Conservation (phyloP, 2,797 vertebrate genomes). For the Acanthurus lineatus region DNA sequence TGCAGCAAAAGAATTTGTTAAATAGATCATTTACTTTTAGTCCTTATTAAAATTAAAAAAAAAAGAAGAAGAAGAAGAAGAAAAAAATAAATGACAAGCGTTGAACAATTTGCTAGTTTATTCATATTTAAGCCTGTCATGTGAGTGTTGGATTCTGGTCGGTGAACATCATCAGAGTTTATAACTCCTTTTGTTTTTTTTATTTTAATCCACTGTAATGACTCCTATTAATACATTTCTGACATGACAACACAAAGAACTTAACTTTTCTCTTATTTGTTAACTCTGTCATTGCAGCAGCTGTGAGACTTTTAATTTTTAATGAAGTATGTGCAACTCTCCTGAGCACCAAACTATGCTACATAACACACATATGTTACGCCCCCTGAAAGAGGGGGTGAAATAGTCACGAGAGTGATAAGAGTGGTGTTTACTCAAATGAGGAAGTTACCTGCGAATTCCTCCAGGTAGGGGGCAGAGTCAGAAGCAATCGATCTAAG, state of each 20-base stretch:
- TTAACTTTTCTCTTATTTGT: not conserved
- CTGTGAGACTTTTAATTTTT: too few species aligned
- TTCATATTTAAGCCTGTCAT: too few species aligned
- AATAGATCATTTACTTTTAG: constrained; percentile 22
- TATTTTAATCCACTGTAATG: not conserved
- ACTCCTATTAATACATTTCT: not conserved
- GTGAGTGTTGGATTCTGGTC: constrained; percentile 11
- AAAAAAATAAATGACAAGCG: not conserved
- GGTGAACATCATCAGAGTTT: constrained; percentile 10
- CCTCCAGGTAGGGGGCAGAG: too few species aligned
- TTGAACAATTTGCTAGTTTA: not conserved
- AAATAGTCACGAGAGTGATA: too few species aligned
- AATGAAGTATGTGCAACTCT: too few species aligned
- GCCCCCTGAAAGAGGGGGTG: too few species aligned
- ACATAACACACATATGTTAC: too few species aligned
- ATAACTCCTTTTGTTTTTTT: not conserved
- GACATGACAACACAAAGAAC: not conserved
- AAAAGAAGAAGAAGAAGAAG: too few species aligned
- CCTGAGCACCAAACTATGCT: too few species aligned
- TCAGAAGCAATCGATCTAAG: too few species aligned
- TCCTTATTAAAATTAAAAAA: not conserved
- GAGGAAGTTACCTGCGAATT: too few species aligned
- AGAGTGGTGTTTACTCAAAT: too few species aligned
- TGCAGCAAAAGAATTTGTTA: constrained; percentile 31
- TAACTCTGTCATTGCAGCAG: not conserved